Conservation (phyloP, 2,113 vertebrate species). For the Aphyosemion australe region DNA sequence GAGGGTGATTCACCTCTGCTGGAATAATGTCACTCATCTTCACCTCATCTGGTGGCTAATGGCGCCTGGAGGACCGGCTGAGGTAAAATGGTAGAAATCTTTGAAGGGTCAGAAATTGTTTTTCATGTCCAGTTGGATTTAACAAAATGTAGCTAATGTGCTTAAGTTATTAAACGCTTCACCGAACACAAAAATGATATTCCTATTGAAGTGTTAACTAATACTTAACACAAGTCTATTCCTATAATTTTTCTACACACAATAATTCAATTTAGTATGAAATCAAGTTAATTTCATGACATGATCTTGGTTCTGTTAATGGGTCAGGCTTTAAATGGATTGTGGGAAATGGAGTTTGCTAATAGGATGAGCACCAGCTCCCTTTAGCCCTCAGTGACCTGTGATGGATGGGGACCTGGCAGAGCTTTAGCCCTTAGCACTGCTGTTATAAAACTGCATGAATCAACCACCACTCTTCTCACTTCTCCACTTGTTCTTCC, state of each 20-base stretch:
- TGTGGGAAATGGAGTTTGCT: conserved; percentile 53
- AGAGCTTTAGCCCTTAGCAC: conserved; percentile 31
- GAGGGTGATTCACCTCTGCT: conserved; percentile 66
- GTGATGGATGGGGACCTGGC: conserved; percentile 56
- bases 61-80: conserved; percentile 53
- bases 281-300: conserved; percentile 2
- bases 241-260: conserved; percentile 1
- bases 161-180: background rate
- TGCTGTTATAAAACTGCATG: conserved; percentile 23
- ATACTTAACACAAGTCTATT: conserved; percentile 1
- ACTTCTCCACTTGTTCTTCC: background rate
- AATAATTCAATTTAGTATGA: conserved; percentile 12
- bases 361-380: conserved; percentile 23
- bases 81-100: conserved; percentile 24
- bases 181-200: background rate
- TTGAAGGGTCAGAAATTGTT: conserved; percentile 48
- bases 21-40: conserved; percentile 59
- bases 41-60: conserved; percentile 70
- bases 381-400: conserved; percentile 54
- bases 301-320: conserved; percentile 9
- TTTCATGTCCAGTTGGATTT: conserved; percentile 10
- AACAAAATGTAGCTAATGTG: background rate
- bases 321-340: conserved; percentile 47
- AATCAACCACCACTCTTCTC: conserved; percentile 27
- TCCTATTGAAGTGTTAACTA: conserved; percentile 1